Evolutionary conservation across 2,888 invertebrate species (phyloP).

Genomic region (Polyommatus iphigenia): DNA sequence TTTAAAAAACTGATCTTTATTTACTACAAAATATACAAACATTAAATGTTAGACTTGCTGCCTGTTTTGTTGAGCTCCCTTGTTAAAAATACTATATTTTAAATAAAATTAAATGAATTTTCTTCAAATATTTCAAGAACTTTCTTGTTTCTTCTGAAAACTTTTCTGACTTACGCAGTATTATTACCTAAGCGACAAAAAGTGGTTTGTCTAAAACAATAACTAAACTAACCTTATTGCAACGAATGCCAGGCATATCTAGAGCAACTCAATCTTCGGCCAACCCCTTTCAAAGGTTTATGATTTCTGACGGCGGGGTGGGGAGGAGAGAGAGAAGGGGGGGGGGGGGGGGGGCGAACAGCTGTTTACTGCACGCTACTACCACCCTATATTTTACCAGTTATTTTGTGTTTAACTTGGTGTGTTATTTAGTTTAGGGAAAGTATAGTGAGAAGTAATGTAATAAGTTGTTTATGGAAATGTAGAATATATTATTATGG

Average conservation of each 20-base stretch:
- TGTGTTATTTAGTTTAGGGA: not conserved
- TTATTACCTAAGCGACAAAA: too few species aligned
- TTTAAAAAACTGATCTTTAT: too few species aligned
- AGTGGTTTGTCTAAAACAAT: not conserved
- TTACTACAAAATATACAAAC: too few species aligned
- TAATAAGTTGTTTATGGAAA: not conserved
- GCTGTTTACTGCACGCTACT: not conserved
- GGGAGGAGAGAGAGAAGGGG: not conserved
- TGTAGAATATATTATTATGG: too few species aligned
- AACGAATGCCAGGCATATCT: not conserved
- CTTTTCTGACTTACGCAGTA: too few species aligned
- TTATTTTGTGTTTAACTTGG: not conserved
- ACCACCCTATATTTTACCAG: not conserved
- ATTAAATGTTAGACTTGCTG: too few species aligned
- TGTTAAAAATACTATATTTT: too few species aligned
- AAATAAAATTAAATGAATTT: too few species aligned
- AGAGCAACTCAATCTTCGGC: not conserved
- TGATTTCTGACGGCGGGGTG: not conserved
- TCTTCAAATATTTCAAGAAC: too few species aligned
- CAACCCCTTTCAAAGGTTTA: slow-evolving; percentile 26
- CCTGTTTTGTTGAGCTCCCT: too few species aligned
- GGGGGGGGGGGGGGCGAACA: not conserved
- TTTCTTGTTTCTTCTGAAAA: too few species aligned
- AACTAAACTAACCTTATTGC: not conserved
- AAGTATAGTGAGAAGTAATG: not conserved